Percentiles rank a stretch among this genome's conserved stretches.
These are phyloP conservation scores for Bactericera cockerelli DNA, from an alignment of 1,140 invertebrate species.

Conservation along the genomic window DNA sequence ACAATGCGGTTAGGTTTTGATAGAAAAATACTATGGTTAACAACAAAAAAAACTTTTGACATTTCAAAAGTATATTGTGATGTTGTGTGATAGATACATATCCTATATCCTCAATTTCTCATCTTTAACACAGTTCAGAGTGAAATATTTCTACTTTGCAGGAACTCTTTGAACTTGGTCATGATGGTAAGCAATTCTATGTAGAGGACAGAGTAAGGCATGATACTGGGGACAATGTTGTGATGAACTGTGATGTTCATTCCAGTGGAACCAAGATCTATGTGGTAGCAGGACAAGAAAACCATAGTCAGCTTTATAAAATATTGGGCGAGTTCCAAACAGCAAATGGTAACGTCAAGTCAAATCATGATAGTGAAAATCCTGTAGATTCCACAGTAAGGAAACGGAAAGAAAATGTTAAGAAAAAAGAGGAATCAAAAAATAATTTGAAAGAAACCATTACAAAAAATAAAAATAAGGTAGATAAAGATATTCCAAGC, in stretches of 20 bases:
- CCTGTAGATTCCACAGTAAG: slow-evolving; percentile 13
- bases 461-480: slow-evolving; percentile 25
- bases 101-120: too few relatives aligned
- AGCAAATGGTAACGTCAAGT: neutral
- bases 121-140: too few relatives aligned
- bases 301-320: slow-evolving; percentile 74
- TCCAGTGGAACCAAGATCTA: slow-evolving; percentile 52
- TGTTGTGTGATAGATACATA: too few relatives aligned
- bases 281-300: slow-evolving; percentile 80
- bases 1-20: too few relatives aligned
- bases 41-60: too few relatives aligned
- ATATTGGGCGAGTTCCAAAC: slow-evolving; percentile 29
- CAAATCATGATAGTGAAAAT: neutral
- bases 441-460: slow-evolving; percentile 26
- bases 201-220: slow-evolving; percentile 74
- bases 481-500: slow-evolving; percentile 23
- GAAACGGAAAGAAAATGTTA: slow-evolving; percentile 26
- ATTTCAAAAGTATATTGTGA: too few relatives aligned
- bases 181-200: slow-evolving; percentile 60
- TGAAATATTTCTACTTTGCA: slow-evolving; percentile 34
- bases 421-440: slow-evolving; percentile 20
- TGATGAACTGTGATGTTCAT: slow-evolving; percentile 72
- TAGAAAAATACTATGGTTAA: too few relatives aligned
- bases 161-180: slow-evolving; percentile 83
- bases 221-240: slow-evolving; percentile 72